Base-by-base conservation (phyloP, 1,140 invertebrate genomes). In the Hypothenemus hampei region DNA sequence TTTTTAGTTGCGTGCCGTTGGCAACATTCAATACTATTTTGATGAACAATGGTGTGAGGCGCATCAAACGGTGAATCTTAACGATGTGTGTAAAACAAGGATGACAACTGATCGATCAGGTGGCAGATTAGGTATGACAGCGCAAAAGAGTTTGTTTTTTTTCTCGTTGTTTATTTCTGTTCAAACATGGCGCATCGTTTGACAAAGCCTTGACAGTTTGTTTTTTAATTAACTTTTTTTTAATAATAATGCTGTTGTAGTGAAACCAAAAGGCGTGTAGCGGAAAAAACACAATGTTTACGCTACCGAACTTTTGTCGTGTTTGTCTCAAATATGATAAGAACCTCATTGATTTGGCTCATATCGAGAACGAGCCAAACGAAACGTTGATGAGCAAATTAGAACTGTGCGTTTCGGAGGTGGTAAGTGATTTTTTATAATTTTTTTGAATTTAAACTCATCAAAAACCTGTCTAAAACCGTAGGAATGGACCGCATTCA, bases 301-400 rank as follows among this genome's bases (percentile, higher is more conserved):
- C 58, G 20, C 51, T 69, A 51, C 62, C 65, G 35, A 62, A 67
- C 62, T 69, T 69, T 60, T 69, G 67, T 60, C 65, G 65, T 40
- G 62, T 68, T 8, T 69, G 67, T 48, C 57, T 69, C 10, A 63
- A 69, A 61, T 62, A 64, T 45, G 67, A 69, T 54, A 66, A 66
- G 50, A 62, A 63, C 39, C 58, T 69, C 6, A 64, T 65, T 21
- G 63, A 69, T 61, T 59, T 66, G 45, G 63, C 58, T 16, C 59
- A 66, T 35, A 65, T 66, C 35, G 58, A 66, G 41, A 66, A 66
- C 18, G 63, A 67, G 44, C 63, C 64, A 10, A 63, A 48, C 23
- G 65, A 66, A 59, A 63, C 61, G 11, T 51, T 68, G 26, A 61
- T 65, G 58, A 66, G 58, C 48, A 69, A 69, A 63, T 53, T 69